These are phyloP conservation scores for Ctenodactylus gundi DNA, from an alignment of 2,113 vertebrate species.

Conservation along the genomic window DNA sequence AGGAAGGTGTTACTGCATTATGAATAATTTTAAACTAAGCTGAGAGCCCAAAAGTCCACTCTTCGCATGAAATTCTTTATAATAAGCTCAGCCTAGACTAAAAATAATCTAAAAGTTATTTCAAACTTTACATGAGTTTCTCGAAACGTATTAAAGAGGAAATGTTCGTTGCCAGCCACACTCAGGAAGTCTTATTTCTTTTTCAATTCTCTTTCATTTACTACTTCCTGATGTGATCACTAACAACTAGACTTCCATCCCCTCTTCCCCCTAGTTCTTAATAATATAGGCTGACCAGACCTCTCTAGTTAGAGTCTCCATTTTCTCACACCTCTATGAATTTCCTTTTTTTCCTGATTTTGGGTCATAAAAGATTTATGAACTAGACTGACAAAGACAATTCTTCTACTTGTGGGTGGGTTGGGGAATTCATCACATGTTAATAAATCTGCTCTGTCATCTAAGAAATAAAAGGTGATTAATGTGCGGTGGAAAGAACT, in stretches of 20 bases:
- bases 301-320: background rate
- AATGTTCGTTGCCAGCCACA: background rate
- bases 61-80: background rate
- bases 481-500: background rate
- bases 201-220: background rate
- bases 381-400: conserved; percentile 48
- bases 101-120: conserved; percentile 45
- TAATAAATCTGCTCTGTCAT: conserved; percentile 54
- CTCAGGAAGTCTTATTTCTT: background rate
- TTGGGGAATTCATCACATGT: conserved; percentile 22
- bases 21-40: background rate
- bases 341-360: conserved; percentile 34
- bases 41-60: background rate
- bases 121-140: background rate
- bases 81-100: background rate
- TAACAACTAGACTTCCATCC: background rate
- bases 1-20: background rate
- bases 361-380: conserved; percentile 60
- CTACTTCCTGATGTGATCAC: background rate
- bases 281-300: background rate
- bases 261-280: background rate
- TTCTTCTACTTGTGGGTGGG: conserved; percentile 20
- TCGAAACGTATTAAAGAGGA: conserved; percentile 22
- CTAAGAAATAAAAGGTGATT: conserved; percentile 46
- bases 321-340: conserved; percentile 14